Evolutionary conservation across 2,797 vertebrate genomes (phyloP), one percentile per base, ranked within the genome.

Genomic region (Pangasius krempfi): DNA sequence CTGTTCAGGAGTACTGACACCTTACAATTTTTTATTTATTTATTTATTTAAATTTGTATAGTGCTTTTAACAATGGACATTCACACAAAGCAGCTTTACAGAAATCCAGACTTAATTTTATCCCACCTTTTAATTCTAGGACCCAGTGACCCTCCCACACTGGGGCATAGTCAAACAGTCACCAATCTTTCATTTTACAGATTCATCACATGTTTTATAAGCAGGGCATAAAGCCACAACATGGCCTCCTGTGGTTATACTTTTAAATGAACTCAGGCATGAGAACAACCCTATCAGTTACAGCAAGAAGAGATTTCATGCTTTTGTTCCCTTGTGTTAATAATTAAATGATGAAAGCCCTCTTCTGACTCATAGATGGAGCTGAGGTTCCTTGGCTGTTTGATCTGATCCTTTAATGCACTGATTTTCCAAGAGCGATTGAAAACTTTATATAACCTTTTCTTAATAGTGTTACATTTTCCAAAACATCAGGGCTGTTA

Each of bases 291-390:
- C 16, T 75, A 75, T 75, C 10, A 75, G 73, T 75, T 47, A 47
- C 40, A 50, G 22, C 12, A 47, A 47, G 73, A 47, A 75, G 27
- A 22, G 1, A 75, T 44, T 75, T 44, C 4, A 30, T 76, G 27
- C 27, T 30, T 16, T 14, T 76, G 25, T 78, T 58, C 44, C 44
- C 40, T 60, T 18, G 52, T 82, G 79, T 47, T 60, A 87, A 44
- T 27, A 60, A 81, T 87, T 56, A 72, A 58, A 64, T 20, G 52
- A 47, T 72, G 79, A 82, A 82, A 70, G 9, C 52, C 5, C 16
- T 58, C 16, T 72, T 25, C 79, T 56, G 86, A 81, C 33, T 82
- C 66, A 56, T 60, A 68, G 62, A 52, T 58, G 76, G 62, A 70
- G 75, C 60, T 37, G 44, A 25, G 86, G 47, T 54, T 54, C 44